Evolutionary conservation across 37 sponge, comb jelly and placozoan species (phyloP), one percentile per base, ranked within the genome.

Genomic region (Amphimedon queenslandica): DNA sequence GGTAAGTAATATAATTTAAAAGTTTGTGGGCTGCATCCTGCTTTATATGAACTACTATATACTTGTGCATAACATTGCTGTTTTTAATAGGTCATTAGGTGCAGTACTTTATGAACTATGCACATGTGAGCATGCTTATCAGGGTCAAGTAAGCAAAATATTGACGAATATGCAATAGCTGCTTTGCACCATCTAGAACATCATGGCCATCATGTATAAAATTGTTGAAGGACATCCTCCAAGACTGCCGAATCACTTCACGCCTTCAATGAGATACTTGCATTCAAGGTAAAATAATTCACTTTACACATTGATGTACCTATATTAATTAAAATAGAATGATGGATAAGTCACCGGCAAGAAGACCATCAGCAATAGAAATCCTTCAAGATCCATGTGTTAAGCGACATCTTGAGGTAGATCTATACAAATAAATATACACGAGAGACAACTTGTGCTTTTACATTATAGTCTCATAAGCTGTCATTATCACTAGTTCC

Each of bases 21-120:
- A 47, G 53, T 47, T 47, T 47, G 8, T 63, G 64, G 8, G 29
- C 29, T 11, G 29, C 10, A 29, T 63, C 20, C 20, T 63, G 16
- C 64, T 21, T 63, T 31, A 63, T 63, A 29, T 68, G 16, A 39
- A 16, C 6, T 39, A 68, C 40, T 47, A 13, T 37, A 30, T 40
- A 24, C 13, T 18, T 18, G 13, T 13, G 13, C 13, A 8, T 47
- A 13, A 18, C 13, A 47, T 18, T 60, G 27, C 23, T 8, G 32
- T 67, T 77, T 71, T 42, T 23, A 20, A 13, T 68, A 93, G 94
- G 94, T 93, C 98, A 24, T 84, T 97, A 43, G 98, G 92, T 27
- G 83, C 66, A 24, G 88, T 97, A 2, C 72, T 97, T 55, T 97
- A 91, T 77, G 98, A 97, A 64, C 72, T 97, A 32, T 93, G 95